These are phyloP conservation scores for Orchestes rusci DNA, from an alignment of 2,888 invertebrate species.

Conservation along the genomic window DNA sequence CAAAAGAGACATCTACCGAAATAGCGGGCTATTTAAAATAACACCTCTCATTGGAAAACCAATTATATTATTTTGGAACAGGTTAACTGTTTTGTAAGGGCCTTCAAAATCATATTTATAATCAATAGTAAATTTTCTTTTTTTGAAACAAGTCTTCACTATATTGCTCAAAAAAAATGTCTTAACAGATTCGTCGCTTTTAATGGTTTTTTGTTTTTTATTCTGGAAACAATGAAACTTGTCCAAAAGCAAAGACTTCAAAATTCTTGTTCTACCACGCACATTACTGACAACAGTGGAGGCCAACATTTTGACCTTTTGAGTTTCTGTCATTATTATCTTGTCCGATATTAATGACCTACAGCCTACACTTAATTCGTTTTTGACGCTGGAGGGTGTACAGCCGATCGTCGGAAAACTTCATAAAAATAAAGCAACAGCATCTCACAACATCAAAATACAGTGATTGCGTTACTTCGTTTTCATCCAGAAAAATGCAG, in stretches of 20 bases:
- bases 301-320: not conserved
- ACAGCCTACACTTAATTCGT: not conserved
- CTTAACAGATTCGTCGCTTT: conserved; percentile 2
- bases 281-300: not conserved
- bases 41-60: not conserved
- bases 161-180: not conserved
- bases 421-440: too few relatives aligned
- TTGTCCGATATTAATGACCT: not conserved
- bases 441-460: not conserved
- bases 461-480: not conserved
- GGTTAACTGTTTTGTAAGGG: not conserved
- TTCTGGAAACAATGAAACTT: conserved; percentile 1
- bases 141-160: not conserved
- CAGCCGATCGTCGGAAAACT: not conserved
- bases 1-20: too few relatives aligned
- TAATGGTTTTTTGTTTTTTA: conserved; percentile 5
- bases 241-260: not conserved
- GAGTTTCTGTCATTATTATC: too few relatives aligned
- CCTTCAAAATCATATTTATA: not conserved
- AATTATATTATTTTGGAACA: not conserved
- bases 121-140: not conserved
- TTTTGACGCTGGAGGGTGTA: not conserved
- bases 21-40: too few relatives aligned
- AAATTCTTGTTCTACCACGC: not conserved
- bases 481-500: too few relatives aligned